Evolutionary conservation across 2,797 vertebrate genomes (phyloP).

Genomic region (Smutsia temminckii): DNA sequence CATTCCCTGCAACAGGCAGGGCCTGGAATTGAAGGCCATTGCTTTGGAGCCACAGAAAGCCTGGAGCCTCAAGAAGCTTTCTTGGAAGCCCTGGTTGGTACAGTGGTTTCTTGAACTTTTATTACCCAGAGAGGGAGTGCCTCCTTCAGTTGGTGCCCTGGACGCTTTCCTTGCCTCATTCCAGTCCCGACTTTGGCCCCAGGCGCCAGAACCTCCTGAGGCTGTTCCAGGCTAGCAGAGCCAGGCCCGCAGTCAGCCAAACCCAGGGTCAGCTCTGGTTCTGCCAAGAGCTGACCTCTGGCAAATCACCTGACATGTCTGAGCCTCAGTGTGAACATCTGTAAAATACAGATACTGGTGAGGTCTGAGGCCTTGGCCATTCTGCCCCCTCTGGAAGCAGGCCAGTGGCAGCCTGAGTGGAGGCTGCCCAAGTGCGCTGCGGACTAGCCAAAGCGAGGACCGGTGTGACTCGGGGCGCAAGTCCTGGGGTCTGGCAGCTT

Average conservation of each 20-base stretch:
- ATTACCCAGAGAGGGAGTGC: not conserved
- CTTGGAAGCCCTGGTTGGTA: not conserved
- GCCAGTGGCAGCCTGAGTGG: not conserved
- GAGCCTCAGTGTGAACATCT: not conserved
- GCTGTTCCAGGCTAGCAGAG: not conserved
- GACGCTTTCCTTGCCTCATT: not conserved
- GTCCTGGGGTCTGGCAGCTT: constrained; percentile 32
- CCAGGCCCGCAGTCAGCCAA: not conserved
- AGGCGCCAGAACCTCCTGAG: not conserved
- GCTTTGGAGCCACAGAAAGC: constrained; percentile 31
- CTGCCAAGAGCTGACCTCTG: not conserved
- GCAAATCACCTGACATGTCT: not conserved
- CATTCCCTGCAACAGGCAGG: not conserved
- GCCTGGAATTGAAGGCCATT: not conserved
- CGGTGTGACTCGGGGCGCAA: not conserved
- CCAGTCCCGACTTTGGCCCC: not conserved
- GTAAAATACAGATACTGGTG: not conserved
- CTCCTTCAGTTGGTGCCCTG: not conserved
- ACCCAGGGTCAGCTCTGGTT: not conserved
- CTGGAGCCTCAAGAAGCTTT: not conserved
- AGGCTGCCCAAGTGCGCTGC: not conserved
- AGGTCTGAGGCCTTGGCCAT: not conserved
- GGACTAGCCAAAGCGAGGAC: not conserved
- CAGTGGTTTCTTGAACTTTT: not conserved
- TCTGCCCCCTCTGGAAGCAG: not conserved